A percentile compares a stretch with the other conserved stretches of the same genome.
These are phyloP conservation scores for Lysiphlebus fabarum DNA, from an alignment of 1,140 invertebrate genomes.

Conservation along the genomic window DNA sequence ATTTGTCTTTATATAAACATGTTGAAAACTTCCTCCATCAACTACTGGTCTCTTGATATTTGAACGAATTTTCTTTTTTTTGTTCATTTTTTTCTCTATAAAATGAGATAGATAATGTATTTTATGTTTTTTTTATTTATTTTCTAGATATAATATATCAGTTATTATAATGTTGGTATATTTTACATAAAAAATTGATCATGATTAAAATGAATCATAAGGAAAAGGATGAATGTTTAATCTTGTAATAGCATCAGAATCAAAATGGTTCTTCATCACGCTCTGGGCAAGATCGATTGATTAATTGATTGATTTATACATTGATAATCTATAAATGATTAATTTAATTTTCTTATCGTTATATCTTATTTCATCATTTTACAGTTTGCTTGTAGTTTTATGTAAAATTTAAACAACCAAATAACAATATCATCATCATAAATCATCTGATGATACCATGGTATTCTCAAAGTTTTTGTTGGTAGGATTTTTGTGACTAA, in stretches of 20 bases:
- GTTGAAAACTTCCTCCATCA: constrained; percentile 37
- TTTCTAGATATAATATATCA: background rate
- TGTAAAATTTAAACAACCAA: background rate
- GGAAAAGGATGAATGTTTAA: constrained; percentile 10
- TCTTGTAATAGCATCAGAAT: constrained; percentile 10
- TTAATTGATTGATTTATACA: background rate
- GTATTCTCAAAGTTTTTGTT: too few relatives aligned
- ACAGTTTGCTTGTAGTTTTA: too few relatives aligned
- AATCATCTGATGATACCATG: too few relatives aligned
- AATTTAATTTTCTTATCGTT: too few relatives aligned
- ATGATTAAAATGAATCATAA: constrained; percentile 11
- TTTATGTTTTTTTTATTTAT: background rate
- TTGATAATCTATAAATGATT: background rate
- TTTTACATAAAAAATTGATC: constrained; percentile 9
- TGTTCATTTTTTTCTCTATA: too few relatives aligned
- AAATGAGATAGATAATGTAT: too few relatives aligned
- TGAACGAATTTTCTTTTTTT: constrained; percentile 4
- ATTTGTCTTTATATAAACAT: constrained; percentile 7
- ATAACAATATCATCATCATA: too few relatives aligned
- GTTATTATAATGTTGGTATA: background rate
- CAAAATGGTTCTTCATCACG: background rate
- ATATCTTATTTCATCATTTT: too few relatives aligned
- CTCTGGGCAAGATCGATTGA: constrained; percentile 4
- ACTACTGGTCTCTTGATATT: constrained; percentile 52
- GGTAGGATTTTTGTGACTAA: too few relatives aligned